These are phyloP conservation scores for Anguilla megastoma DNA, from an alignment of 2,797 vertebrate genomes.

Conservation along the genomic window DNA sequence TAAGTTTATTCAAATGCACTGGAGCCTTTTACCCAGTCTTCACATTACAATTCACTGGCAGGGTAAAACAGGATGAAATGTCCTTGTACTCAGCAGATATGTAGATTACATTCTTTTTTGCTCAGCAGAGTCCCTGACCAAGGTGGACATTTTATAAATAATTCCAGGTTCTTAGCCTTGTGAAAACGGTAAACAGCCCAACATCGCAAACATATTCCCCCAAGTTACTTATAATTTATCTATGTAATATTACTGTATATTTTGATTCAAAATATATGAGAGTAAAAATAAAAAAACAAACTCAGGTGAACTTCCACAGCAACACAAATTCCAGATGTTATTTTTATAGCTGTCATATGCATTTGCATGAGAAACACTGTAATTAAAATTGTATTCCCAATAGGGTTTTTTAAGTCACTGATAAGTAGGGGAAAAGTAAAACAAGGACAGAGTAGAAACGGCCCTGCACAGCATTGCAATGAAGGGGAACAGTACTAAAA, in stretches of 20 bases:
- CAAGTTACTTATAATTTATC: background rate
- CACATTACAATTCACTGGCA: background rate
- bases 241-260: background rate
- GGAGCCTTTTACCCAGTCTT: background rate
- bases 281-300: background rate
- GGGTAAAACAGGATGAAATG: background rate
- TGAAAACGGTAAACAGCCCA: background rate
- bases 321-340: background rate
- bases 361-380: background rate
- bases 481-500: background rate
- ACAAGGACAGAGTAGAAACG: background rate
- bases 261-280: too few relatives aligned
- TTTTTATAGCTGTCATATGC: background rate
- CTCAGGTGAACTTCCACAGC: background rate
- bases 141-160: background rate
- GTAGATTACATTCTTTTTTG: background rate
- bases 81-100: conserved; percentile 5
- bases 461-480: background rate
- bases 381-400: background rate
- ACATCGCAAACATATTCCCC: background rate
- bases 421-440: background rate
- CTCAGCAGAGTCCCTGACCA: background rate
- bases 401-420: background rate
- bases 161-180: background rate
- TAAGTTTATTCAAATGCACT: background rate